phyloP scores from a whole-genome alignment of 2,113 vertebrate species.

The Sterna hirundo region DNA sequence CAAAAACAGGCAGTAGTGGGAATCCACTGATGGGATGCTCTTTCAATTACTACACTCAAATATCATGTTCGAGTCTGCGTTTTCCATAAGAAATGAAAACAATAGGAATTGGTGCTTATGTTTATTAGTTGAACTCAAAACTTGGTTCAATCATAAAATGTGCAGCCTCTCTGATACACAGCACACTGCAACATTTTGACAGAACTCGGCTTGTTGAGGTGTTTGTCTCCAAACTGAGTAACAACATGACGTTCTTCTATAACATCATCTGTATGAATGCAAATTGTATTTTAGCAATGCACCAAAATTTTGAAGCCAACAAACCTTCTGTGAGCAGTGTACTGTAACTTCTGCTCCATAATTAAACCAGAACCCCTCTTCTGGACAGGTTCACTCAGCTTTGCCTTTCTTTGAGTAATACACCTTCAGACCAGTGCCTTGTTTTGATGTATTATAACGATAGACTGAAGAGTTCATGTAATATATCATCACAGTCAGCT shows the following conservation, averaged over 20 bases:
- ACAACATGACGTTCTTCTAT: background rate
- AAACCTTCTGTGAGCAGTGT: slow-evolving; percentile 18
- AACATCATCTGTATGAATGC: background rate
- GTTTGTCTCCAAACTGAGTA: background rate
- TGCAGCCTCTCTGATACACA: background rate
- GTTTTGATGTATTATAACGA: slow-evolving; percentile 74
- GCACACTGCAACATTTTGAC: background rate
- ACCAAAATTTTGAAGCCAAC: background rate
- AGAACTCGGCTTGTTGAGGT: background rate
- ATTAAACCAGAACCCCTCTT: slow-evolving; percentile 52
- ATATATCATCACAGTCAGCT: slow-evolving; percentile 71
- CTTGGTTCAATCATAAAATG: background rate
- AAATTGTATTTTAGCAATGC: slow-evolving; percentile 23
- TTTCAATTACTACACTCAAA: background rate
- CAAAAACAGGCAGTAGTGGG: background rate
- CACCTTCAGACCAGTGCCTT: slow-evolving; percentile 65
- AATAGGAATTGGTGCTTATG: background rate
- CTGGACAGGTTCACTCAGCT: slow-evolving; percentile 50
- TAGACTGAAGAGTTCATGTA: slow-evolving; percentile 28
- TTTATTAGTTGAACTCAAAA: background rate
- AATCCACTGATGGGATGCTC: background rate
- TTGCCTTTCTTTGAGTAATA: slow-evolving; percentile 75
- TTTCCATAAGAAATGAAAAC: background rate
- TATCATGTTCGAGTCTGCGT: background rate
- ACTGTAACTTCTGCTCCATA: slow-evolving; percentile 53